phyloP scores from a whole-genome alignment of 1,140 invertebrate genomes.

The Hirudo medicinalis region DNA sequence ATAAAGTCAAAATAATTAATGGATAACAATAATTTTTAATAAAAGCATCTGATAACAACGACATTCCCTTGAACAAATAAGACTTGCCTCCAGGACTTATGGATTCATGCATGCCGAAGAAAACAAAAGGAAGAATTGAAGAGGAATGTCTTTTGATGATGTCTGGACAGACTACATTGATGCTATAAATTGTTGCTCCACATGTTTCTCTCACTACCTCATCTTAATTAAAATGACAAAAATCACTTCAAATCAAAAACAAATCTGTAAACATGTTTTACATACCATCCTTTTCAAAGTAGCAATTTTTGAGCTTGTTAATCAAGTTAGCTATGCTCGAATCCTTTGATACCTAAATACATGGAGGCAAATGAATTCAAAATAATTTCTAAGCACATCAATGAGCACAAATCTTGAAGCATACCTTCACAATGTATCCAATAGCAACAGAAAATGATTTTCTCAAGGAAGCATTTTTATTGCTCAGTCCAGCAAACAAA shows the following conservation, averaged over 20 bases:
- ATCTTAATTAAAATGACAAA: slow-evolving; percentile 25
- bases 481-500: slow-evolving; percentile 62
- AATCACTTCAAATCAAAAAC: neutral
- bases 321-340: slow-evolving; percentile 73
- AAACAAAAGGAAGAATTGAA: slow-evolving; percentile 63
- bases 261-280: neutral
- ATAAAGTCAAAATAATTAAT: neutral
- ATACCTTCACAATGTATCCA: slow-evolving; percentile 59
- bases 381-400: slow-evolving; percentile 9
- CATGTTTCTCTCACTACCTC: slow-evolving; percentile 45
- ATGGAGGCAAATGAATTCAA: slow-evolving; percentile 13
- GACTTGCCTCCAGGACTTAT: slow-evolving; percentile 47
- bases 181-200: slow-evolving; percentile 62
- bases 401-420: neutral
- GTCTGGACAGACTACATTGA: slow-evolving; percentile 68
- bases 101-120: slow-evolving; percentile 72
- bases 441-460: slow-evolving; percentile 69
- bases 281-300: slow-evolving; percentile 56
- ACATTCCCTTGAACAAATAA: too few species aligned
- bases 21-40: neutral
- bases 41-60: slow-evolving; percentile 1
- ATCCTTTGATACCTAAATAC: slow-evolving; percentile 60
- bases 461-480: slow-evolving; percentile 65
- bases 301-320: slow-evolving; percentile 62
- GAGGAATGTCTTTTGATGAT: slow-evolving; percentile 64